Conservation (phyloP, 2,888 invertebrate genomes). For the Anoncus sp. region DNA sequence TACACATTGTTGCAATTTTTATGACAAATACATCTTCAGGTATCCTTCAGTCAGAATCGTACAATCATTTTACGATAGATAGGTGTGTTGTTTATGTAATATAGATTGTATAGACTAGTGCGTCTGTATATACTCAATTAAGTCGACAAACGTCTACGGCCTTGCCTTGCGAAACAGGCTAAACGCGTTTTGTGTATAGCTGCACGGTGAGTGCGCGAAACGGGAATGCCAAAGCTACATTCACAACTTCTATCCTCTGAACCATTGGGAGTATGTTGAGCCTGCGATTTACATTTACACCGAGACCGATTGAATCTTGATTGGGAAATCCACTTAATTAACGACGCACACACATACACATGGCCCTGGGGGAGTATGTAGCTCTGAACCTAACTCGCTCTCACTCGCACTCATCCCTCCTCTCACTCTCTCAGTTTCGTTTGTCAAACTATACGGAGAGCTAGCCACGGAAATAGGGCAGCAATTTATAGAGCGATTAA, state of each 20-base stretch:
- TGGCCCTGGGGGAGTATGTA: no score
- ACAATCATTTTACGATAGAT: neutral
- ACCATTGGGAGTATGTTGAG: constrained; percentile 46
- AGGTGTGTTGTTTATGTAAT: no score
- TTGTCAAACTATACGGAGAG: no score
- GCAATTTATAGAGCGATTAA: no score
- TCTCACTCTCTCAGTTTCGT: no score
- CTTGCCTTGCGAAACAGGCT: constrained; percentile 44
- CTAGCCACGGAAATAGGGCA: no score
- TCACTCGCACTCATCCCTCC: no score
- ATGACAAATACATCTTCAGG: no score
- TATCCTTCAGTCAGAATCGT: neutral
- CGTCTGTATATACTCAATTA: constrained; percentile 35
- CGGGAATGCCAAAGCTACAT: constrained; percentile 33
- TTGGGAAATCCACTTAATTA: constrained; percentile 80
- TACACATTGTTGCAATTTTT: neutral
- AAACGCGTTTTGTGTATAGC: constrained; percentile 43
- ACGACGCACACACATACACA: no score
- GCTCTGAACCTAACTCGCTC: no score
- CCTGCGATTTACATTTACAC: constrained; percentile 78
- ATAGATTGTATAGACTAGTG: constrained; percentile 11
- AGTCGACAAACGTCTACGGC: constrained; percentile 43
- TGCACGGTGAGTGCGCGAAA: constrained; percentile 20
- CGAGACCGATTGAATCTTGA: constrained; percentile 80
- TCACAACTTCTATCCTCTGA: constrained; percentile 38